A percentile compares a stretch with the other conserved stretches of the same genome.
Conservation (phyloP, 2,113 vertebrate genomes). For the Psophia crepitans region DNA sequence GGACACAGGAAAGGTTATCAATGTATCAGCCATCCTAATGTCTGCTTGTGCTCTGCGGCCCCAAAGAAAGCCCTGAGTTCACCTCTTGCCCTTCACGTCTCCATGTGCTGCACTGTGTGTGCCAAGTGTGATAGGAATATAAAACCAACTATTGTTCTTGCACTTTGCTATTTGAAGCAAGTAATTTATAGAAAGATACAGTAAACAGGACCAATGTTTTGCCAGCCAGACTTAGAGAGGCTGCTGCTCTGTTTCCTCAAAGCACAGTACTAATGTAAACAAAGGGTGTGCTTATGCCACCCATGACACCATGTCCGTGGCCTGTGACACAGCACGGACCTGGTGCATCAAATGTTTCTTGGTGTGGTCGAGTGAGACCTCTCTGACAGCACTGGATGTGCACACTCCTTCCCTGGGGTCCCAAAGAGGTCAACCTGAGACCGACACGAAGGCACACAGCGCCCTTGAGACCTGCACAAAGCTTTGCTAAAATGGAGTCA, state of each 20-base stretch:
- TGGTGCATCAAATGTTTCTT: background rate
- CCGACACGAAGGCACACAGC: rapidly evolving
- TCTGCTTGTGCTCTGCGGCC: background rate
- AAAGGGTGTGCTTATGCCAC: background rate
- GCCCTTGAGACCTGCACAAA: background rate
- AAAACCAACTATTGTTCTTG: background rate
- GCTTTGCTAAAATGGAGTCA: background rate
- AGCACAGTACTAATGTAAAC: background rate
- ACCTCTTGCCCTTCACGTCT: background rate
- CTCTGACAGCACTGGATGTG: rapidly evolving
- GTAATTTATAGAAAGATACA: background rate
- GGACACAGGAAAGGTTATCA: background rate
- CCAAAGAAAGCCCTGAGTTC: background rate
- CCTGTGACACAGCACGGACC: background rate
- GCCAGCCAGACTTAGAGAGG: background rate
- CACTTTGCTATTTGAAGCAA: background rate
- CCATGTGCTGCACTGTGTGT: background rate
- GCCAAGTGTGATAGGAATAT: background rate
- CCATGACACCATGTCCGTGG: rapidly evolving
- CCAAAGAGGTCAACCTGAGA: background rate
- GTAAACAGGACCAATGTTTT: background rate
- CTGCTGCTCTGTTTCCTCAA: background rate
- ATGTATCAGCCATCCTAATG: background rate
- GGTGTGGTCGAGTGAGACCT: background rate
- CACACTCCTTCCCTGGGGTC: background rate